Evolutionary conservation across 2,797 vertebrate genomes (phyloP).

Genomic region (Chaunax sp.): DNA sequence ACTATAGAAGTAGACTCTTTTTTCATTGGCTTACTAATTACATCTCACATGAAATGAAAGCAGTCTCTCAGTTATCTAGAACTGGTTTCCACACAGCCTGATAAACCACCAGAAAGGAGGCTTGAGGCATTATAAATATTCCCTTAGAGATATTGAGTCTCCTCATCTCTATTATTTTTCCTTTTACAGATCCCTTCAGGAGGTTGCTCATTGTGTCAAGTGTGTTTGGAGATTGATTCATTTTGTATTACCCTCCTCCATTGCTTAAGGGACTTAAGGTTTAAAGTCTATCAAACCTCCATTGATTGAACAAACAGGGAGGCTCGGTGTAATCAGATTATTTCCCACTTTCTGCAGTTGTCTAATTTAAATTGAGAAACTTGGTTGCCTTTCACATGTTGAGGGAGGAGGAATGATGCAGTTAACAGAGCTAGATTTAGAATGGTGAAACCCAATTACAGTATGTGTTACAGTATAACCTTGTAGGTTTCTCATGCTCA

Average conservation of each 20-base stretch:
- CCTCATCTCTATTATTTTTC: slow-evolving; percentile 30
- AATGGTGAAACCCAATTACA: slow-evolving; percentile 58
- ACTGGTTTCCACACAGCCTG: slow-evolving; percentile 25
- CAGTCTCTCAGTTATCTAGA: slow-evolving; percentile 36
- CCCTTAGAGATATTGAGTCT: slow-evolving; percentile 45
- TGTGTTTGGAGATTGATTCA: slow-evolving; percentile 51
- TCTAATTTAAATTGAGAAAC: slow-evolving; percentile 46
- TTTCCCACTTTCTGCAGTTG: slow-evolving; percentile 46
- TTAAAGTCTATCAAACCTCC: slow-evolving; percentile 49
- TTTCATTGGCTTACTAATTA: slow-evolving; percentile 52
- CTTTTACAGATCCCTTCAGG: slow-evolving; percentile 24
- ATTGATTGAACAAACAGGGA: slow-evolving; percentile 45
- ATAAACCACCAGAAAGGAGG: slow-evolving; percentile 23
- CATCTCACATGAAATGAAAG: slow-evolving; percentile 51
- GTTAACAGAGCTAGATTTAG: slow-evolving; percentile 43
- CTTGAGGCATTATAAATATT: slow-evolving; percentile 35
- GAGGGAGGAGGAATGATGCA: slow-evolving; percentile 33
- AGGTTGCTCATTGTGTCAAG: slow-evolving; percentile 43
- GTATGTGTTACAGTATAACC: slow-evolving; percentile 14
- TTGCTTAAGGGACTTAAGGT: slow-evolving; percentile 24
- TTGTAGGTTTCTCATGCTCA: slow-evolving; percentile 16
- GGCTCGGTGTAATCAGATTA: slow-evolving; percentile 53
- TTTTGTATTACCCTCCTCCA: slow-evolving; percentile 41
- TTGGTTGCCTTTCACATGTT: slow-evolving; percentile 50
- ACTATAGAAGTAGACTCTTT: slow-evolving; percentile 19